These are phyloP conservation scores for Drosophila hamatofila DNA, from an alignment of 2,888 invertebrate genomes.

Conservation along the genomic window DNA sequence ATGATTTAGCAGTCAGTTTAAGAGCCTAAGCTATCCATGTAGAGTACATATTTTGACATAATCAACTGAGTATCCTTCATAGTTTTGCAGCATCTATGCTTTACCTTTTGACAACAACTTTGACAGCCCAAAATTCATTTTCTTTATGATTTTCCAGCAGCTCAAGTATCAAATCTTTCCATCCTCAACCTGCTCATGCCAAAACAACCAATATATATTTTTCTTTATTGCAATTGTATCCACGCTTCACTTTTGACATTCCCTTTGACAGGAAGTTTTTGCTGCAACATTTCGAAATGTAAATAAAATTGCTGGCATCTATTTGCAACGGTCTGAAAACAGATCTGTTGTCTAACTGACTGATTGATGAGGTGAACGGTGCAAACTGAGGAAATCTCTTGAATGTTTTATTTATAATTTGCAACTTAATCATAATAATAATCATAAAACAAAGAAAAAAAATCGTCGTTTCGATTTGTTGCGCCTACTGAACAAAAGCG, in stretches of 20 bases:
- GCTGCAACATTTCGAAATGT: constrained; percentile 9
- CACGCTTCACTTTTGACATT: constrained; percentile 14
- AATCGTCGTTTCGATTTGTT: constrained; percentile 44
- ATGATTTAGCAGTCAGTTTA: not conserved
- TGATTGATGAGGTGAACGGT: constrained; percentile 39
- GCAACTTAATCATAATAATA: constrained; percentile 43
- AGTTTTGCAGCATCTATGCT: not conserved
- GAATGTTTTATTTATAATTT: constrained; percentile 36
- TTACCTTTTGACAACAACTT: not conserved
- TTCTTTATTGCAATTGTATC: too few species aligned
- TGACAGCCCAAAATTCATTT: not conserved
- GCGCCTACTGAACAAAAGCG: constrained; percentile 46
- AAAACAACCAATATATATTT: not conserved
- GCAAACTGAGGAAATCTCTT: constrained; percentile 69
- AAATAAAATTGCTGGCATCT: constrained; percentile 2
- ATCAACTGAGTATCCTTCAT: not conserved
- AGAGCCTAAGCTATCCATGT: not conserved
- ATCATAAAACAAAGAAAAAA: constrained; percentile 5
- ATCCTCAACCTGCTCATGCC: too few species aligned
- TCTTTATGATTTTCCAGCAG: not conserved
- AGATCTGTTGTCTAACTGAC: constrained; percentile 34
- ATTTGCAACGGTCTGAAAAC: constrained; percentile 19
- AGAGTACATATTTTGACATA: not conserved
- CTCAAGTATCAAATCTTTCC: too few species aligned
- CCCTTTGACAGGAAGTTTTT: constrained; percentile 34